These are phyloP conservation scores for Plagodis dolabraria DNA, from an alignment of 2,888 invertebrate species.

Conservation along the genomic window DNA sequence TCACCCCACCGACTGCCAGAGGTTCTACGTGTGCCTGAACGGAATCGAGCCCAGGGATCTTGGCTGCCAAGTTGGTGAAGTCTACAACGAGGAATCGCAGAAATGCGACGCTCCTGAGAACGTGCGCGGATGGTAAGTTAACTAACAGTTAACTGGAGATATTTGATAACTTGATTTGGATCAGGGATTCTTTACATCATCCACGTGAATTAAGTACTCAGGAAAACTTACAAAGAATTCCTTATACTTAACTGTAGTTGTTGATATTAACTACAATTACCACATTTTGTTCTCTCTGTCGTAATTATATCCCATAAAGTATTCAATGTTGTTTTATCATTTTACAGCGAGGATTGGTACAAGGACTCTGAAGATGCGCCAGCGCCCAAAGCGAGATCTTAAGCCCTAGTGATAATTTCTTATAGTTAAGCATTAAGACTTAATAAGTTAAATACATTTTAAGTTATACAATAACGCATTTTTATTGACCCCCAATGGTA, in stretches of 20 bases:
- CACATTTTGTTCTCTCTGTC: too few relatives aligned
- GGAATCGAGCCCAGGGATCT: slow-evolving; percentile 94
- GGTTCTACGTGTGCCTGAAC: slow-evolving; percentile 95
- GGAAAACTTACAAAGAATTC: too few relatives aligned
- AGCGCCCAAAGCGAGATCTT: slow-evolving; percentile 73
- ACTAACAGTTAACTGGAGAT: neutral
- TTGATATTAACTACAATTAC: too few relatives aligned
- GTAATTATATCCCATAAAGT: neutral
- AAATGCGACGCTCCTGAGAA: slow-evolving; percentile 96
- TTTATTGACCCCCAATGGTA: slow-evolving; percentile 21
- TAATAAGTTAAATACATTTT: slow-evolving; percentile 80
- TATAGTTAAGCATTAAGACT: slow-evolving; percentile 77
- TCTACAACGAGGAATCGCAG: slow-evolving; percentile 94
- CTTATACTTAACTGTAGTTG: too few relatives aligned
- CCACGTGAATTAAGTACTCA: too few relatives aligned
- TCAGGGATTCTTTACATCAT: too few relatives aligned
- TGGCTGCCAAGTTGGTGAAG: slow-evolving; percentile 93
- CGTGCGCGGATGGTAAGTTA: slow-evolving; percentile 93
- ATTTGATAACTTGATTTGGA: neutral
- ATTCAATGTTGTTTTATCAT: slow-evolving; percentile 39
- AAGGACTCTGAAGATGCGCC: slow-evolving; percentile 89
- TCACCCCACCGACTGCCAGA: slow-evolving; percentile 94
- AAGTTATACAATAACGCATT: slow-evolving; percentile 57
- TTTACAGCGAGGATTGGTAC: slow-evolving; percentile 94
- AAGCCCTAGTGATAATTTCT: slow-evolving; percentile 71